Percentiles rank a stretch among this genome's conserved stretches.
These are phyloP conservation scores for Anarsia innoxiella DNA, from an alignment of 2,888 invertebrate genomes.

Conservation along the genomic window DNA sequence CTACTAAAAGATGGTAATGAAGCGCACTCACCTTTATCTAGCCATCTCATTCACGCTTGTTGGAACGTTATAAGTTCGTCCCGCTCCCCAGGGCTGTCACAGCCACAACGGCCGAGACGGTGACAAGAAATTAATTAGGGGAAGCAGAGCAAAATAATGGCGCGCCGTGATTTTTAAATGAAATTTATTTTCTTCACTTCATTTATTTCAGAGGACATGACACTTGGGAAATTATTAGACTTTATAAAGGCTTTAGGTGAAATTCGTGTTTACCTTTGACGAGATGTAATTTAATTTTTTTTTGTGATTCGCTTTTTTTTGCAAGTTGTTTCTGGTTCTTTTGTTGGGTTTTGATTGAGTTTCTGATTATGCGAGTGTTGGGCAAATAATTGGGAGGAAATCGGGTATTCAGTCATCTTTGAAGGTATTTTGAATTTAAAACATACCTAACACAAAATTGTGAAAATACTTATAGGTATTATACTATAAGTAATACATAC, in stretches of 20 bases:
- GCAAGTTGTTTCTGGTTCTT: constrained; percentile 20
- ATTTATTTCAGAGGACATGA: constrained; percentile 71
- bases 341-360: constrained; percentile 20
- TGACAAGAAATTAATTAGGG: constrained; percentile 75
- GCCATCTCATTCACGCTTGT: constrained; percentile 31
- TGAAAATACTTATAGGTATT: too few species aligned
- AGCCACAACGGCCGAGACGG: constrained; percentile 65
- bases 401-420: too few species aligned
- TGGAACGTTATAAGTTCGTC: constrained; percentile 24
- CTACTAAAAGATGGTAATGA: constrained; percentile 71
- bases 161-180: constrained; percentile 72
- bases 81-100: constrained; percentile 53
- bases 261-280: constrained; percentile 49
- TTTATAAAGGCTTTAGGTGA: constrained; percentile 51
- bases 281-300: constrained; percentile 23
- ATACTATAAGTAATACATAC: too few species aligned
- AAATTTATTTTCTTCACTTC: constrained; percentile 73
- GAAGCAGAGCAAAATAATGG: constrained; percentile 70
- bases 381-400: too few species aligned
- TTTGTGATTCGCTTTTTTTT: constrained; percentile 17
- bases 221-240: constrained; percentile 71
- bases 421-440: too few species aligned
- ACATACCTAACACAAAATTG: too few species aligned
- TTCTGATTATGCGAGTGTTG: constrained; percentile 12
- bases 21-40: constrained; percentile 57